Conservation (phyloP, 2,113 vertebrate species). For the Chauna torquata region DNA sequence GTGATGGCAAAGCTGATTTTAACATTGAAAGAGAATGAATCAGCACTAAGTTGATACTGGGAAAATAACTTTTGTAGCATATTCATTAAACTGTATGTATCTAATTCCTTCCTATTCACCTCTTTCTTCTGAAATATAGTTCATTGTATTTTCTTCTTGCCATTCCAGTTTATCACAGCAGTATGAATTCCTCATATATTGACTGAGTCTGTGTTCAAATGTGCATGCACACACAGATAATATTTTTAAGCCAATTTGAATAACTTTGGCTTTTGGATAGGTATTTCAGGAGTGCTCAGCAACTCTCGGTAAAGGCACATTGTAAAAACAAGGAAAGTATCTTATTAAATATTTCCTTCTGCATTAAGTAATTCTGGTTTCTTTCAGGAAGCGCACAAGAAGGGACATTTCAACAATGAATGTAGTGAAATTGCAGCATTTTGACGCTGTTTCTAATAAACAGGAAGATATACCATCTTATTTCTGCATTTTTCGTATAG, state of each 20-base stretch:
- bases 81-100: neutral
- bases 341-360: neutral
- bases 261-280: neutral
- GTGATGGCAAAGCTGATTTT: slow-evolving; percentile 57
- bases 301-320: neutral
- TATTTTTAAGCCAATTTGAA: neutral
- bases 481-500: neutral
- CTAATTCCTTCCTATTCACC: neutral
- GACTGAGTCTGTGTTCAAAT: neutral
- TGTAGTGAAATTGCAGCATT: neutral
- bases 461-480: neutral
- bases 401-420: neutral
- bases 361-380: neutral
- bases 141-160: neutral
- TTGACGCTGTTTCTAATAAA: neutral
- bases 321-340: neutral
- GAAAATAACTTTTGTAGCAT: neutral
- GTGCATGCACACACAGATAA: neutral
- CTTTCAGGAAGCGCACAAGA: neutral
- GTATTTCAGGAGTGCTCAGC: neutral
- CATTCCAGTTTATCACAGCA: neutral
- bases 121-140: neutral
- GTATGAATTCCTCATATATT: neutral
- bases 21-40: slow-evolving; percentile 42
- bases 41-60: neutral